Conservation (phyloP, 1,140 invertebrate genomes). For the Diachasma alloeum region DNA sequence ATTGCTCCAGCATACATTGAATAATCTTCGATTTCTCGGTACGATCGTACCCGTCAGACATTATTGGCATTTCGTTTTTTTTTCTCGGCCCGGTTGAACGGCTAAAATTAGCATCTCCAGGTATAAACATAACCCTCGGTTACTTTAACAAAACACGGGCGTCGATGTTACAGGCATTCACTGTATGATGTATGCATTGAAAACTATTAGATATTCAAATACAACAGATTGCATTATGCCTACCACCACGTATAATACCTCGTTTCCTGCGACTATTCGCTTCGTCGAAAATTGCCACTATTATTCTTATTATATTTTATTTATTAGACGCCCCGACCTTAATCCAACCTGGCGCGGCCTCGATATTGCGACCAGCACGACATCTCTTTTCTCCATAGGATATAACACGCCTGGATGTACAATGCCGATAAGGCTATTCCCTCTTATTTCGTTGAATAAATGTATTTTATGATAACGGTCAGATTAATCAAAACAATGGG, state of each 20-base stretch:
- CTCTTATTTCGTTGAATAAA: constrained; percentile 18
- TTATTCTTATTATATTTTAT: constrained; percentile 47
- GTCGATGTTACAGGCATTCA: constrained; percentile 51
- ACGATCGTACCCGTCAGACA: background rate
- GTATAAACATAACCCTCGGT: constrained; percentile 3
- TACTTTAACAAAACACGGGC: constrained; percentile 29
- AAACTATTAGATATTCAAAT: constrained; percentile 60
- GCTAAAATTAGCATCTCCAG: constrained; percentile 47
- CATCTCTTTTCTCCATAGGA: constrained; percentile 1
- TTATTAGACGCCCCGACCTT: constrained; percentile 36
- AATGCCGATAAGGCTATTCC: constrained; percentile 22
- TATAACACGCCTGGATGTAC: constrained; percentile 9
- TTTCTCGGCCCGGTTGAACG: background rate
- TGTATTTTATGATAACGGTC: constrained; percentile 16
- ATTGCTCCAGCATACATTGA: background rate
- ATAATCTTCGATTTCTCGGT: background rate
- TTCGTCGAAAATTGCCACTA: constrained; percentile 47
- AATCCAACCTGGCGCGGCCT: constrained; percentile 38
- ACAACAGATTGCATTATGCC: constrained; percentile 54
- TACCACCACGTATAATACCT: constrained; percentile 41
- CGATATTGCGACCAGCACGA: constrained; percentile 17
- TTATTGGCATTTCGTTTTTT: background rate
- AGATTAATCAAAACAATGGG: background rate
- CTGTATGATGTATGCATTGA: constrained; percentile 58
- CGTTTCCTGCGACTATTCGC: constrained; percentile 43